Evolutionary conservation across 2,113 vertebrate genomes (phyloP).

Genomic region (Otus sunia): DNA sequence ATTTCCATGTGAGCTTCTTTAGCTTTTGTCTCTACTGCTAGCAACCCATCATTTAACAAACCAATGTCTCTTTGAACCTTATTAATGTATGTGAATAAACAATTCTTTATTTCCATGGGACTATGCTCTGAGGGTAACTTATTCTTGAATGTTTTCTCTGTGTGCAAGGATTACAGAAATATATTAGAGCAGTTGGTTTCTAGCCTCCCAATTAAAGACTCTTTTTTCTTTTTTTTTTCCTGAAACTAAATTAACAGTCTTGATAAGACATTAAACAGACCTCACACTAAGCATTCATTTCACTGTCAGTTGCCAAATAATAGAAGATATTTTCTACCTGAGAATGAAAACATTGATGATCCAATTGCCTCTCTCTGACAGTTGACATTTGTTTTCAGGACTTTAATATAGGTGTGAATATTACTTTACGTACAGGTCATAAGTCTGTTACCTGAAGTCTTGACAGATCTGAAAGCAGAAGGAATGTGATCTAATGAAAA

Average conservation of each 20-base stretch:
- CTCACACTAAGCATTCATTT: not conserved
- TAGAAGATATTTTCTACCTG: not conserved
- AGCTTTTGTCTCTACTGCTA: not conserved
- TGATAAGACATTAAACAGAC: not conserved
- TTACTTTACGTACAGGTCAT: not conserved
- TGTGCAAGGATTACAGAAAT: not conserved
- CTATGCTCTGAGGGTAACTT: not conserved
- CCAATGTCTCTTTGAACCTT: constrained; percentile 7
- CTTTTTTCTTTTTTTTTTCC: not conserved
- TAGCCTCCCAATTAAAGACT: not conserved
- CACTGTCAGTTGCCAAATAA: not conserved
- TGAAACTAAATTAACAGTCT: not conserved
- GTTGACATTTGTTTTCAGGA: constrained; percentile 7
- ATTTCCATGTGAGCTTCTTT: not conserved
- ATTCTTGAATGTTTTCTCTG: not conserved
- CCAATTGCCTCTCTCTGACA: constrained; percentile 4
- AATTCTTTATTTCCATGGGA: not conserved
- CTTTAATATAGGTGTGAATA: constrained; percentile 7
- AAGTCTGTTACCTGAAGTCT: not conserved
- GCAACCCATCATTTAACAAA: constrained; percentile 17
- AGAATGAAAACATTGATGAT: not conserved
- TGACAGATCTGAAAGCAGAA: not conserved
- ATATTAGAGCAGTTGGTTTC: not conserved
- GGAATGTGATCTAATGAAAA: not conserved
- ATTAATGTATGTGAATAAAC: not conserved